Evolutionary conservation across 1,140 invertebrate genomes (phyloP).

Genomic region (Nomia melanderi): DNA sequence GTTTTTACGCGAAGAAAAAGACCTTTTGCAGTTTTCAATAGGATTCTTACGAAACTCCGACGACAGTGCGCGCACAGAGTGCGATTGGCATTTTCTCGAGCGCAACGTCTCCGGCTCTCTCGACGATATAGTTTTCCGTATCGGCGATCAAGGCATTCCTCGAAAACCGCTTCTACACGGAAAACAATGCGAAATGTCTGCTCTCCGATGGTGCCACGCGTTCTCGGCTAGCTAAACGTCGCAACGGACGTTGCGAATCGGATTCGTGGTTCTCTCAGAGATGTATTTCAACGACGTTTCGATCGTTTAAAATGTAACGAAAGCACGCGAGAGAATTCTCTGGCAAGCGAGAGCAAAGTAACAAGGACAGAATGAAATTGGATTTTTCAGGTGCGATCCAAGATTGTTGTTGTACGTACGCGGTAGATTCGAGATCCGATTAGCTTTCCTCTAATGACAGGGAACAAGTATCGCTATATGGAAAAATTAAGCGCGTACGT

Average conservation of each 20-base stretch:
- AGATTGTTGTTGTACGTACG: too few species aligned
- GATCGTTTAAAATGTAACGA: slow-evolving; percentile 11
- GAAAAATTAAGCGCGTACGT: background rate
- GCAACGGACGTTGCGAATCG: background rate
- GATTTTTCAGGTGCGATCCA: background rate
- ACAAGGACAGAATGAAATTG: background rate
- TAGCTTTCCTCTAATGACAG: too few species aligned
- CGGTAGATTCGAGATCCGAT: too few species aligned
- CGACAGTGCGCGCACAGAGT: background rate
- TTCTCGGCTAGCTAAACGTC: background rate
- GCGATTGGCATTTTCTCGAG: background rate
- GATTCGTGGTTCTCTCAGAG: background rate
- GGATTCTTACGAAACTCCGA: background rate
- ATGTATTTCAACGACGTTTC: background rate
- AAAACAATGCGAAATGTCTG: slow-evolving; percentile 8
- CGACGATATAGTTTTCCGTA: background rate
- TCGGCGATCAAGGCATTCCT: background rate
- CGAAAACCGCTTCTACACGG: background rate
- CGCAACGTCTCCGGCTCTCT: background rate
- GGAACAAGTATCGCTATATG: background rate
- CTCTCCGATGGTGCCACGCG: background rate
- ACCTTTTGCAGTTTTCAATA: too few species aligned
- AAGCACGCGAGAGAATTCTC: background rate
- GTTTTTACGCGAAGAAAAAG: too few species aligned
- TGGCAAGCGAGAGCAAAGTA: background rate